phyloP scores from a whole-genome alignment of 2,113 vertebrate genomes.

The Onychostruthus taczanowskii region DNA sequence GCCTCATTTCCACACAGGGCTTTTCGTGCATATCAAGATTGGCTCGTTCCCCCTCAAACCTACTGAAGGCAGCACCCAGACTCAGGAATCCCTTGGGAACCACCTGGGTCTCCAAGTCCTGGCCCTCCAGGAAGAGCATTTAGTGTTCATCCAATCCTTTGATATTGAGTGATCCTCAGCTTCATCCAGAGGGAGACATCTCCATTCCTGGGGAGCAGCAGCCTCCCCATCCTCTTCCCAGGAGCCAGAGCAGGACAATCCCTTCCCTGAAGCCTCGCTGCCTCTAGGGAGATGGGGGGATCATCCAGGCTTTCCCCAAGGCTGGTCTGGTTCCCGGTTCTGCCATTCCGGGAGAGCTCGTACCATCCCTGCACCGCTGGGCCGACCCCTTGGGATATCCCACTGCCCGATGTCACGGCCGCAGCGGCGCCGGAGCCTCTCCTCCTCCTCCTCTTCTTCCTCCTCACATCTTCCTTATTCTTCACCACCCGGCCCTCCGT shows the following conservation, averaged over 20 bases:
- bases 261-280: not conserved
- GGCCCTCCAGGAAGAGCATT: not conserved
- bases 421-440: not conserved
- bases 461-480: not conserved
- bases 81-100: not conserved
- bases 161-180: not conserved
- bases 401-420: not conserved
- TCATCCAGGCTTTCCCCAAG: not conserved
- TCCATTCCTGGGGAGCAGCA: not conserved
- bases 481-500: not conserved
- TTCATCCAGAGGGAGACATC: not conserved
- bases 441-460: not conserved
- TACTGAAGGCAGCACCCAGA: not conserved
- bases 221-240: fast-evolving
- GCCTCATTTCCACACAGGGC: not conserved
- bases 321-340: not conserved
- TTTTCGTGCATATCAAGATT: not conserved
- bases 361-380: not conserved
- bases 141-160: conserved; percentile 22
- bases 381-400: not conserved
- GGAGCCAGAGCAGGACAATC: not conserved
- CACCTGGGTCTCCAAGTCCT: not conserved
- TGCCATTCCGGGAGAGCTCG: not conserved
- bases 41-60: not conserved
- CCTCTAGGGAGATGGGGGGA: not conserved